Conservation (phyloP, 2,797 vertebrate genomes). For the Ataeniobius toweri region DNA sequence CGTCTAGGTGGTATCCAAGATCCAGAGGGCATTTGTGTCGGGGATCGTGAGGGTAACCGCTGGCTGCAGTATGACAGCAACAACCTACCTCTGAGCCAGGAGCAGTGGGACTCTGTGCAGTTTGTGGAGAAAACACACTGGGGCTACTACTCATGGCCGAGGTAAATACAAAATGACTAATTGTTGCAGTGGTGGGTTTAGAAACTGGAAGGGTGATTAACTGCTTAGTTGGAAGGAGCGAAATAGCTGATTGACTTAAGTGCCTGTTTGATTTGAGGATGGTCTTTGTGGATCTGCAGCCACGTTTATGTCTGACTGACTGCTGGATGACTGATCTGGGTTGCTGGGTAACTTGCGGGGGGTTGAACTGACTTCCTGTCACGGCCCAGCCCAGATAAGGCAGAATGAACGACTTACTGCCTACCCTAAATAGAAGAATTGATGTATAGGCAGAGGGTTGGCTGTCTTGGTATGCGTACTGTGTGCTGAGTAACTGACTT, state of each 20-base stretch:
- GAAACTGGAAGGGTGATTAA: slow-evolving; percentile 49
- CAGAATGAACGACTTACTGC: slow-evolving; percentile 67
- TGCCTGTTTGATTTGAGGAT: slow-evolving; percentile 50
- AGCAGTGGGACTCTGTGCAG: slow-evolving; percentile 85
- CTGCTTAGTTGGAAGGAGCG: slow-evolving; percentile 36
- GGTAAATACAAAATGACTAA: slow-evolving; percentile 69
- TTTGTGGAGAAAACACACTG: slow-evolving; percentile 97
- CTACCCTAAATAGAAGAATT: slow-evolving; percentile 70
- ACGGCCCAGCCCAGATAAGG: slow-evolving; percentile 66
- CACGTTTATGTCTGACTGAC: slow-evolving; percentile 49
- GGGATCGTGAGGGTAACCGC: slow-evolving; percentile 88
- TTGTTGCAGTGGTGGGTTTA: slow-evolving; percentile 24
- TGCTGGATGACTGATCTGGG: slow-evolving; percentile 48
- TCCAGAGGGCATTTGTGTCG: slow-evolving; percentile 78
- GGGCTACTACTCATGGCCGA: slow-evolving; percentile 95
- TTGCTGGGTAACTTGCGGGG: slow-evolving; percentile 49
- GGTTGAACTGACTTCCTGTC: slow-evolving; percentile 63
- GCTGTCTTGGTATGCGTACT: slow-evolving; percentile 34
- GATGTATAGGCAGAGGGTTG: slow-evolving; percentile 61
- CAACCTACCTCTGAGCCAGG: slow-evolving; percentile 85
- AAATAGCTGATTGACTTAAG: slow-evolving; percentile 56
- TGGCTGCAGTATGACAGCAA: slow-evolving; percentile 93
- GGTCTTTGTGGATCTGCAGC: slow-evolving; percentile 36
- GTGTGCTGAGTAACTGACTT: slow-evolving; percentile 79
- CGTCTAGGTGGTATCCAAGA: slow-evolving; percentile 82